A percentile compares a stretch with the other conserved stretches of the same genome.
These are phyloP conservation scores for Parnassius mnemosyne DNA, from an alignment of 2,888 invertebrate species.

Conservation along the genomic window DNA sequence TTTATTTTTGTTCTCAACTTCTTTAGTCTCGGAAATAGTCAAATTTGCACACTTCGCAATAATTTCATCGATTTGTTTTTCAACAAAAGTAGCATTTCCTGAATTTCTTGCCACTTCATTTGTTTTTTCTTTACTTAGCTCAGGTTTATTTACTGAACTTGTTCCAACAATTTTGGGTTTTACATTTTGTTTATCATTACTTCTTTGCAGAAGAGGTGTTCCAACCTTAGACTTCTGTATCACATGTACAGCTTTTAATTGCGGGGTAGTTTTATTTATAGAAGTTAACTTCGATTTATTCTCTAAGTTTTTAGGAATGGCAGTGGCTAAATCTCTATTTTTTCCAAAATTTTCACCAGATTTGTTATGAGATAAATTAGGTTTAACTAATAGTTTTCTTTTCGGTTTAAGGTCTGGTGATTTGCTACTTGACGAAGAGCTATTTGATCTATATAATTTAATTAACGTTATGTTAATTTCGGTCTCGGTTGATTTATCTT, in stretches of 20 bases:
- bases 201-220: constrained; percentile 3
- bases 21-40: constrained; percentile 14
- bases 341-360: not conserved
- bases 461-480: constrained; percentile 21
- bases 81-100: not conserved
- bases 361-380: not conserved
- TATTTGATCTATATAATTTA: constrained; percentile 23
- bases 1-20: not conserved
- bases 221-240: not conserved
- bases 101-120: not conserved
- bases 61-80: constrained; percentile 22
- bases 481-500: constrained; percentile 19
- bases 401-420: constrained; percentile 22
- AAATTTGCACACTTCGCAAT: constrained; percentile 16
- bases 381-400: constrained; percentile 13
- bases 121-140: not conserved
- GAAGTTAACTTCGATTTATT: not conserved
- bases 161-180: not conserved
- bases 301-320: not conserved
- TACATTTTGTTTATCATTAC: not conserved
- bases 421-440: constrained; percentile 23
- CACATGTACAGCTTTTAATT: not conserved
- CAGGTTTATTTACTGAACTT: not conserved
- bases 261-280: constrained; percentile 1
- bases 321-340: not conserved